Conservation (phyloP, 2,797 vertebrate genomes). For the Gymnodraco acuticeps region DNA sequence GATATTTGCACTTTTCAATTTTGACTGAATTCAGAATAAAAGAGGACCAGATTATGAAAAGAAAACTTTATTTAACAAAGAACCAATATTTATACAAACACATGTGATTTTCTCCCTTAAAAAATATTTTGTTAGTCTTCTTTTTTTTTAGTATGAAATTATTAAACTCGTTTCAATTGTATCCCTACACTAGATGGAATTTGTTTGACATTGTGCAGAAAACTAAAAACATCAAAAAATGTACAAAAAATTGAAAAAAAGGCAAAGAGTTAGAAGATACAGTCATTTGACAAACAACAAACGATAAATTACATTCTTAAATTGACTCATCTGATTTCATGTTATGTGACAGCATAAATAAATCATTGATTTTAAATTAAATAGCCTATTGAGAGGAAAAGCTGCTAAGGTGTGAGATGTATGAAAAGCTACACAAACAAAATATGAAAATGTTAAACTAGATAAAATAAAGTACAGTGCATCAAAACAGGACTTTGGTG, state of each 20-base stretch:
- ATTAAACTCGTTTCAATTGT: slow-evolving; percentile 8
- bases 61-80: slow-evolving; percentile 79
- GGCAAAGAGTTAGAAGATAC: slow-evolving; percentile 61
- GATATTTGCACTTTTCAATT: not conserved
- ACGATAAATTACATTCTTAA: slow-evolving; percentile 86
- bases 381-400: slow-evolving; percentile 75
- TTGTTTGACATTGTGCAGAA: slow-evolving; percentile 42
- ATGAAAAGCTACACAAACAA: slow-evolving; percentile 55
- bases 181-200: slow-evolving; percentile 24
- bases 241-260: slow-evolving; percentile 64
- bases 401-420: slow-evolving; percentile 66
- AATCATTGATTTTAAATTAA: slow-evolving; percentile 86
- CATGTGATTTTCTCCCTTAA: slow-evolving; percentile 50
- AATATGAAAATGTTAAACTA: slow-evolving; percentile 51
- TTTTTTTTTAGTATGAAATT: slow-evolving; percentile 29
- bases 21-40: not conserved
- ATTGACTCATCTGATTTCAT: slow-evolving; percentile 75
- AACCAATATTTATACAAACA: slow-evolving; percentile 74
- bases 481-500: slow-evolving; percentile 77
- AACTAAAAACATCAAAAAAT: slow-evolving; percentile 39
- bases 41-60: slow-evolving; percentile 65
- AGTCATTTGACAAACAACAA: slow-evolving; percentile 68
- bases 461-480: slow-evolving; percentile 83
- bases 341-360: slow-evolving; percentile 89
- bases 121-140: slow-evolving; percentile 11